phyloP scores from a whole-genome alignment of 2,113 vertebrate species.

The Neotragus pygmaeus region DNA sequence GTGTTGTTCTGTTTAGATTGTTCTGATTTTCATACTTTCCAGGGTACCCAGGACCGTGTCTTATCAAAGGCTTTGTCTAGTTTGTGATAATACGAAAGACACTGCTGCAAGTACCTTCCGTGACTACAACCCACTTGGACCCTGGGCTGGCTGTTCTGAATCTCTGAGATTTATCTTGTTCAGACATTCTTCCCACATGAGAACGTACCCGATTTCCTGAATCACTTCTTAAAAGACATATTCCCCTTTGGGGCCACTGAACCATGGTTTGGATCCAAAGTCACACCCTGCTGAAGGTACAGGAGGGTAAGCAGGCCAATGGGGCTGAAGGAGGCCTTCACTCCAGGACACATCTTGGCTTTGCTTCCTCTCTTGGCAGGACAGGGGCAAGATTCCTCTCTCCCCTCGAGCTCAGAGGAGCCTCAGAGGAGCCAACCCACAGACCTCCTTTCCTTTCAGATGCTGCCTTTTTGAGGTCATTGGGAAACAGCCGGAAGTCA shows the following conservation, averaged over 20 bases:
- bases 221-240: conserved; percentile 63
- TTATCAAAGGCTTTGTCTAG: conserved; percentile 6
- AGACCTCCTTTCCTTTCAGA: not conserved
- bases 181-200: conserved; percentile 69
- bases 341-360: not conserved
- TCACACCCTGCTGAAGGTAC: conserved; percentile 63
- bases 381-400: not conserved
- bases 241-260: not conserved
- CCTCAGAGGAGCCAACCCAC: not conserved
- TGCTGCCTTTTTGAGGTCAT: not conserved
- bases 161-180: conserved; percentile 68
- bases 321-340: conserved; percentile 56
- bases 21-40: not conserved
- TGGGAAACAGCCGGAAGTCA: not conserved
- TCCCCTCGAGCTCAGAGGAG: not conserved
- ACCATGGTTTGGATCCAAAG: not conserved
- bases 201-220: conserved; percentile 76
- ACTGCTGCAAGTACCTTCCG: not conserved
- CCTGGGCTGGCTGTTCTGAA: conserved; percentile 33
- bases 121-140: conserved; percentile 59
- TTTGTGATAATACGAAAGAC: not conserved
- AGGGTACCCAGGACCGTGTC: not conserved
- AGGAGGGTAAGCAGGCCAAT: not conserved
- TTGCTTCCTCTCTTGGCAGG: not conserved
- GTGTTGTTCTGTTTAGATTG: not conserved